A percentile compares a stretch with the other conserved stretches of the same genome.
Evolutionary conservation across 2,888 invertebrate genomes (phyloP).

Genomic region (Shargacucullia verbasci): DNA sequence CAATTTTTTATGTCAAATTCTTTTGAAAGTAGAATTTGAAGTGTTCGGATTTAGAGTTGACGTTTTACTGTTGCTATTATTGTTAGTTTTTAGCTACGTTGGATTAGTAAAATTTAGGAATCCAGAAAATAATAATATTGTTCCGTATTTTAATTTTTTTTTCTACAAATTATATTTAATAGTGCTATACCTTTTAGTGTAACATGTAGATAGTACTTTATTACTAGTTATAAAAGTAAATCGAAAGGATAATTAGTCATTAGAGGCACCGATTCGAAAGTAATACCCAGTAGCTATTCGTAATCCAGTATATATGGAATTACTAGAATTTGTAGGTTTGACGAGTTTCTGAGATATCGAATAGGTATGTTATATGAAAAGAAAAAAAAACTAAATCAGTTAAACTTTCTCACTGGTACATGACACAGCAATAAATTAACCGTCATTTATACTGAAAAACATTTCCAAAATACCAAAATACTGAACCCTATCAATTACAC

Average conservation of each 20-base stretch:
- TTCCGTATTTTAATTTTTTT: too few species aligned
- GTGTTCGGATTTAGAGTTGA: constrained; percentile 58
- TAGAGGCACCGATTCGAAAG: too few species aligned
- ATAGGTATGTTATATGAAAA: not conserved
- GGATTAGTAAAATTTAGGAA: not conserved
- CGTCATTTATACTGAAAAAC: constrained; percentile 62
- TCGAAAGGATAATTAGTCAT: too few species aligned
- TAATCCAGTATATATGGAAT: too few species aligned
- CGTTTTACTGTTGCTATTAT: constrained; percentile 33
- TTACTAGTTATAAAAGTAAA: too few species aligned
- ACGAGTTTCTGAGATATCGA: too few species aligned
- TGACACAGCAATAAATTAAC: constrained; percentile 67
- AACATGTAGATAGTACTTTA: too few species aligned
- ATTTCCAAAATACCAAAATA: constrained; percentile 69
- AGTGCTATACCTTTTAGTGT: too few species aligned
- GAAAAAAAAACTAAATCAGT: constrained; percentile 46
- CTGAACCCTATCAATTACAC: constrained; percentile 70
- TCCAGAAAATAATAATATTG: not conserved
- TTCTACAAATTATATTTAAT: too few species aligned
- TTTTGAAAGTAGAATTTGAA: constrained; percentile 68
- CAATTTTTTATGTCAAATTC: constrained; percentile 65
- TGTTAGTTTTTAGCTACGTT: constrained; percentile 10
- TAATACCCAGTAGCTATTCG: too few species aligned
- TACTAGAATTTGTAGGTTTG: too few species aligned
- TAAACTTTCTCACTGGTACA: constrained; percentile 66